phyloP scores from a whole-genome alignment of 2,888 invertebrate genomes.

The Leucania comma region DNA sequence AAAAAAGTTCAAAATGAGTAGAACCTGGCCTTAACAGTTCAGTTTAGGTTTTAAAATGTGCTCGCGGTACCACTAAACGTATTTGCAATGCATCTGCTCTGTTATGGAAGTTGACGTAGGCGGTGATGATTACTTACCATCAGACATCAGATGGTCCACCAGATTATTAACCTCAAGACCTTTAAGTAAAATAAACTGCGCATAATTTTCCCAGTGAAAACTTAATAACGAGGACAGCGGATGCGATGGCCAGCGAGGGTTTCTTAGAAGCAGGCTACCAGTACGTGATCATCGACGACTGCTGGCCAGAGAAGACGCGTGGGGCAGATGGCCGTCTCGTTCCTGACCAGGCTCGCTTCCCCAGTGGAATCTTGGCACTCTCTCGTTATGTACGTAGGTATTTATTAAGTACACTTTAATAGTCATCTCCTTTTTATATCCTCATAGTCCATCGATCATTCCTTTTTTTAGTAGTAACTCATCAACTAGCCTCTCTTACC shows the following conservation, averaged over 20 bases:
- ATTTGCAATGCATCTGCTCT: not conserved
- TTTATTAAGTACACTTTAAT: not conserved
- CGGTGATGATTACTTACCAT: not conserved
- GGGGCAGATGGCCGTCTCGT: conserved; percentile 91
- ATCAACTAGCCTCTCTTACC: too few relatives aligned
- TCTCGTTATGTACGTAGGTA: conserved; percentile 92
- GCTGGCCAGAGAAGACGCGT: conserved; percentile 93
- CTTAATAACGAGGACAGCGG: conserved; percentile 91
- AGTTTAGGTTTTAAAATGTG: too few relatives aligned
- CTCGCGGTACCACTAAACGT: too few relatives aligned
- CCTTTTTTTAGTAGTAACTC: too few relatives aligned
- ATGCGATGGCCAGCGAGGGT: conserved; percentile 92
- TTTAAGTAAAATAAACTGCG: not conserved
- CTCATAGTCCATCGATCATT: too few relatives aligned
- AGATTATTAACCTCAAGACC: not conserved
- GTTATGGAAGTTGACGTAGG: not conserved
- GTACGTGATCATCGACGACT: conserved; percentile 94
- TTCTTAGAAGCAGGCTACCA: conserved; percentile 93
- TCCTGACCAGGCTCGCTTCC: conserved; percentile 93
- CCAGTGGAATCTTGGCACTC: conserved; percentile 93
- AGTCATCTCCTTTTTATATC: too few relatives aligned
- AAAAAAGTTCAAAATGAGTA: too few relatives aligned
- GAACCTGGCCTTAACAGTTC: too few relatives aligned
- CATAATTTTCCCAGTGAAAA: conserved; percentile 88
- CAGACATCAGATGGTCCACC: not conserved